Percentiles rank a stretch among this genome's conserved stretches.
These are phyloP conservation scores for Hirtodrosophila cameraria DNA, from an alignment of 2,888 invertebrate genomes.

Conservation along the genomic window DNA sequence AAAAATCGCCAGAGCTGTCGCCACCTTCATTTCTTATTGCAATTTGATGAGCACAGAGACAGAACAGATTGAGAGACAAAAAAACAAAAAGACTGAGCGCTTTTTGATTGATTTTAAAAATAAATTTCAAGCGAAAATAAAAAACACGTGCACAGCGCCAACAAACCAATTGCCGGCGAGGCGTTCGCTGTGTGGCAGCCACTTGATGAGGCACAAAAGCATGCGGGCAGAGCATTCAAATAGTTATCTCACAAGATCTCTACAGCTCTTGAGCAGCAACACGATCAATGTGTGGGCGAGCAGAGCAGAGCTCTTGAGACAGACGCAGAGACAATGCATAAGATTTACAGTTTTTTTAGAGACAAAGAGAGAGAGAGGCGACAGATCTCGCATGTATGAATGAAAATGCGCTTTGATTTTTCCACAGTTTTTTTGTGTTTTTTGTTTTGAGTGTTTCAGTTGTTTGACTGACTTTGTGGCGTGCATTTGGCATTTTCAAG, in stretches of 20 bases:
- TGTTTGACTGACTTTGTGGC: slow-evolving; percentile 63
- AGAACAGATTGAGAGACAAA: slow-evolving; percentile 26
- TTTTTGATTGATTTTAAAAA: slow-evolving; percentile 74
- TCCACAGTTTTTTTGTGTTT: slow-evolving; percentile 29
- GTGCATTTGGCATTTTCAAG: slow-evolving; percentile 59
- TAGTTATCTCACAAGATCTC: slow-evolving; percentile 37
- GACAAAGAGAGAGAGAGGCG: slow-evolving; percentile 3
- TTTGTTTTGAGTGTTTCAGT: slow-evolving; percentile 50
- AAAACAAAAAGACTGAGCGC: slow-evolving; percentile 25
- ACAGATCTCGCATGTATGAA: slow-evolving; percentile 40
- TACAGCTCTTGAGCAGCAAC: slow-evolving; percentile 27
- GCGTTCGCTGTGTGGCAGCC: slow-evolving; percentile 21
- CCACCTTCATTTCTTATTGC: slow-evolving; percentile 49
- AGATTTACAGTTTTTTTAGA: slow-evolving; percentile 22
- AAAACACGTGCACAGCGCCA: slow-evolving; percentile 42
- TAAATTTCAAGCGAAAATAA: slow-evolving; percentile 38
- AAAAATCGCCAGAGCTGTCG: slow-evolving; percentile 46
- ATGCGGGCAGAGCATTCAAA: slow-evolving; percentile 26
- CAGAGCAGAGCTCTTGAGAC: slow-evolving; percentile 40
- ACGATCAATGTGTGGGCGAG: slow-evolving; percentile 48
- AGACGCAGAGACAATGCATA: slow-evolving; percentile 30
- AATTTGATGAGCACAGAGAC: slow-evolving; percentile 49
- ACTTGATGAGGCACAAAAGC: slow-evolving; percentile 20
- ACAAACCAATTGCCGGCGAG: slow-evolving; percentile 6
- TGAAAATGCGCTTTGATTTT: slow-evolving; percentile 66